phyloP scores from a whole-genome alignment of 2,888 invertebrate species.

The Gymnocheta viridis region DNA sequence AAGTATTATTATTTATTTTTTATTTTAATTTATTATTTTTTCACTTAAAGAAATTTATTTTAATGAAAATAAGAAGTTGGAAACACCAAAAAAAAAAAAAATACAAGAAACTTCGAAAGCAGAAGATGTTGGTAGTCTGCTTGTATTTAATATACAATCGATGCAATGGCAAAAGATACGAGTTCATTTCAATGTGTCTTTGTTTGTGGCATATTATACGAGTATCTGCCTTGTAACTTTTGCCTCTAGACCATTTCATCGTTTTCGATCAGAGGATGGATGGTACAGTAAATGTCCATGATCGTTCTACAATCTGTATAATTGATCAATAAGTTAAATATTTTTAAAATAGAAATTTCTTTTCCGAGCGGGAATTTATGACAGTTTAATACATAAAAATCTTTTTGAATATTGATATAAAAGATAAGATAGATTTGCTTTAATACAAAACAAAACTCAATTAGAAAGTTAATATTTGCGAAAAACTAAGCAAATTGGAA shows the following conservation, averaged over 20 bases:
- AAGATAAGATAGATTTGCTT: no score
- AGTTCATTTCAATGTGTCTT: constrained; percentile 4
- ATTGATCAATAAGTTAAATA: neutral
- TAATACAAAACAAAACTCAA: no score
- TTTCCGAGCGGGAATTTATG: neutral
- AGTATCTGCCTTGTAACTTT: neutral
- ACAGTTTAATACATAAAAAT: no score
- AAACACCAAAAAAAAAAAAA: constrained; percentile 9
- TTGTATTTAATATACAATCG: constrained; percentile 42
- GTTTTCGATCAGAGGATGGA: neutral
- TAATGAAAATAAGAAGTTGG: constrained; percentile 57
- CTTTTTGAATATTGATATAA: no score
- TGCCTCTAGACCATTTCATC: constrained; percentile 3
- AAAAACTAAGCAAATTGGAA: no score
- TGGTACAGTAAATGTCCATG: neutral
- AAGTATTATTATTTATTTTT: constrained; percentile 64
- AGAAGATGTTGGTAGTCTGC: constrained; percentile 27
- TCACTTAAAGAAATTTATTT: constrained; percentile 70
- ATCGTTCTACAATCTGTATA: neutral
- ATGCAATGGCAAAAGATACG: constrained; percentile 27
- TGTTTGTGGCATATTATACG: neutral
- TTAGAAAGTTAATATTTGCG: no score
- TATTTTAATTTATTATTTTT: constrained; percentile 68
- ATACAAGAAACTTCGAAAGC: neutral
- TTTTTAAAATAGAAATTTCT: neutral